Evolutionary conservation across 1,140 invertebrate genomes (phyloP), one percentile per base, ranked within the genome.

Genomic region (Temnothorax nylanderi): DNA sequence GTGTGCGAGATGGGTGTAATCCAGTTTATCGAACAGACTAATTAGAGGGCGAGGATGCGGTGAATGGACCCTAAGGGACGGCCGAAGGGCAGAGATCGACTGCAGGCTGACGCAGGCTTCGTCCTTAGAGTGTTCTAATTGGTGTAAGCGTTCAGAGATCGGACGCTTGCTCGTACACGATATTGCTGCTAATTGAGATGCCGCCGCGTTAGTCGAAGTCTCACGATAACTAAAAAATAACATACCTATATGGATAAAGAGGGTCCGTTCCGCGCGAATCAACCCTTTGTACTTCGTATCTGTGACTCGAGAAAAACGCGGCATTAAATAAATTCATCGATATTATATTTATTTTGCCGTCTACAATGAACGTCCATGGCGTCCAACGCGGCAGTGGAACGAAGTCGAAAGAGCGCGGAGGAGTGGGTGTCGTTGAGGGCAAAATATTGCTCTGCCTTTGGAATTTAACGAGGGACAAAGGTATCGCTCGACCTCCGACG

Each of bases 401-500:
- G 75, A 67, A 49, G 32, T 18, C 37, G 26, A 44, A 34, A 26
- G 26, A n/a, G 11, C 11, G 54, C 26, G 62, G 34, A 41, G 32
- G n/a, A 11, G 49, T 11, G 34, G 26, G 54, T 74, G 69, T 56
- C 26, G 41, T 60, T 51, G 80, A 37, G 54, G 41, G 69, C 49
- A 74, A 87, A 88, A 90, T 88, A 91, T 91, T 87, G 74, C 54
- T 74, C 85, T 72, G 74, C 87, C 87, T 89, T 91, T 77, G 87
- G 91, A 91, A 89, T 91, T 92, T 92, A 92, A 92, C 90, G 88
- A 92, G 87, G 90, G 90, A 91, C 90, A 91, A 92, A 92, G 87
- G 86, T 88, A 91, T 88, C 91, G 88, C 80, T 84, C 87, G 80
- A 91, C 76, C 81, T 92, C 88, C 76, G 62, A 90, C 84, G 56